Evolutionary conservation across 92 coral and sea anemone genomes (phyloP).

Genomic region (Pocillopora grandis): DNA sequence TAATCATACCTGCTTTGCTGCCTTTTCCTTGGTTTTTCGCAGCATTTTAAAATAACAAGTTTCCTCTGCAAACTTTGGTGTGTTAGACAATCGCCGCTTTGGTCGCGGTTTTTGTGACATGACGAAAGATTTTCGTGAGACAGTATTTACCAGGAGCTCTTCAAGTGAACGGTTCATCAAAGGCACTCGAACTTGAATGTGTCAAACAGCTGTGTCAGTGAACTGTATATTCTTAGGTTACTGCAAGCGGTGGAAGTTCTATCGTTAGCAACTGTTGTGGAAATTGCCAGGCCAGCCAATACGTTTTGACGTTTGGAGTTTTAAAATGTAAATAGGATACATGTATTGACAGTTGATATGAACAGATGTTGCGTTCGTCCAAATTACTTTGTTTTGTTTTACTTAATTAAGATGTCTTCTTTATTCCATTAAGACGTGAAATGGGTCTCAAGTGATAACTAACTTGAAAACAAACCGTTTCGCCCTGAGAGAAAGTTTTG

Average conservation of each 20-base stretch:
- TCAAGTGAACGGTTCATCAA: slow-evolving; percentile 8
- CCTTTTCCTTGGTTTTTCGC: slow-evolving; percentile 42
- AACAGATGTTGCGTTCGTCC: slow-evolving; percentile 37
- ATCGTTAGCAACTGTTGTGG: slow-evolving; percentile 22
- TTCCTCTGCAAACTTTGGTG: slow-evolving; percentile 47
- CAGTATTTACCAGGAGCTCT: background rate
- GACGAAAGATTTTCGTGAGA: background rate
- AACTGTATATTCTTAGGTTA: slow-evolving; percentile 13
- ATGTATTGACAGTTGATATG: slow-evolving; percentile 28
- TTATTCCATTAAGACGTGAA: slow-evolving; percentile 19
- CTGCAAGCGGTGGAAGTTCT: slow-evolving; percentile 21
- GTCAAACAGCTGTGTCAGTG: slow-evolving; percentile 22
- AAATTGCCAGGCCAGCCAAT: slow-evolving; percentile 29
- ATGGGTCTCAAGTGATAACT: background rate
- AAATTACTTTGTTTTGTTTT: slow-evolving; percentile 34
- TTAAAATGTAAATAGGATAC: slow-evolving; percentile 41
- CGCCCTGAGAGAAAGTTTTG: background rate
- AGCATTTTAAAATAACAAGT: slow-evolving; percentile 45
- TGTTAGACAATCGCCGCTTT: slow-evolving; percentile 40
- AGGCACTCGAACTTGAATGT: background rate
- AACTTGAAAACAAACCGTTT: slow-evolving; percentile 16
- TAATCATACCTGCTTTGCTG: slow-evolving; percentile 39
- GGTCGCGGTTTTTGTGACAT: slow-evolving; percentile 39
- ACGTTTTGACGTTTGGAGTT: slow-evolving; percentile 20
- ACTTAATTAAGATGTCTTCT: slow-evolving; percentile 39